Percentiles rank a stretch among this genome's conserved stretches.
phyloP scores from a whole-genome alignment of 2,113 vertebrate species.

The Theristicus caerulescens region DNA sequence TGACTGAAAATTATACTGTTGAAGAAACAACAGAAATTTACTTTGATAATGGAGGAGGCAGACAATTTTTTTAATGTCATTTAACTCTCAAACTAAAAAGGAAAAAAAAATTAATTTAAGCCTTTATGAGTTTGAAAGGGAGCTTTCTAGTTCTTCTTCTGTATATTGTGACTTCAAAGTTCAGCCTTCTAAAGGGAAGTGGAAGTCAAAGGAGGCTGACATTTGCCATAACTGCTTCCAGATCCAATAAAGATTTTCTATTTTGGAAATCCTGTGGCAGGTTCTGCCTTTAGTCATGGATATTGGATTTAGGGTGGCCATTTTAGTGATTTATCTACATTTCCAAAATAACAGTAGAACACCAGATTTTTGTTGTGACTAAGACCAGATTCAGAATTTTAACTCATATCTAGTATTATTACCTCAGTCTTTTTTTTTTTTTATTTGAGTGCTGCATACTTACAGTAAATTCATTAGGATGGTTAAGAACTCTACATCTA shows the following conservation, averaged over 20 bases:
- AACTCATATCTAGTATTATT: not conserved
- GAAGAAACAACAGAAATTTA: not conserved
- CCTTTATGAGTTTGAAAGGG: not conserved
- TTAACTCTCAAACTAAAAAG: not conserved
- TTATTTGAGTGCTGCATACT: not conserved
- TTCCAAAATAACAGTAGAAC: not conserved
- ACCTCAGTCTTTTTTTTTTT: fast-evolving
- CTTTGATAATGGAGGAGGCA: not conserved
- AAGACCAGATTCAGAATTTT: not conserved
- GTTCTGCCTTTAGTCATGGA: not conserved
- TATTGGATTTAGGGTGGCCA: not conserved
- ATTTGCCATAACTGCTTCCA: not conserved
- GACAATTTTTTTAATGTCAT: not conserved
- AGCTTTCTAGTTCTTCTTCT: not conserved
- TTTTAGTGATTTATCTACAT: not conserved
- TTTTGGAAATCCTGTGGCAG: not conserved
- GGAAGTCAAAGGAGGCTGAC: not conserved
- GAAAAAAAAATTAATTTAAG: not conserved
- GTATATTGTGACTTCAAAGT: not conserved
- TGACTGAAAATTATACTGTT: not conserved
- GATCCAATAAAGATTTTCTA: not conserved
- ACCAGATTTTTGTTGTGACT: not conserved
- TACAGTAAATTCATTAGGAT: not conserved
- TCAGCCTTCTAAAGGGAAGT: not conserved
- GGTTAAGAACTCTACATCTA: not conserved